phyloP scores from a whole-genome alignment of 2,113 vertebrate genomes.

The Ranitomeya variabilis region DNA sequence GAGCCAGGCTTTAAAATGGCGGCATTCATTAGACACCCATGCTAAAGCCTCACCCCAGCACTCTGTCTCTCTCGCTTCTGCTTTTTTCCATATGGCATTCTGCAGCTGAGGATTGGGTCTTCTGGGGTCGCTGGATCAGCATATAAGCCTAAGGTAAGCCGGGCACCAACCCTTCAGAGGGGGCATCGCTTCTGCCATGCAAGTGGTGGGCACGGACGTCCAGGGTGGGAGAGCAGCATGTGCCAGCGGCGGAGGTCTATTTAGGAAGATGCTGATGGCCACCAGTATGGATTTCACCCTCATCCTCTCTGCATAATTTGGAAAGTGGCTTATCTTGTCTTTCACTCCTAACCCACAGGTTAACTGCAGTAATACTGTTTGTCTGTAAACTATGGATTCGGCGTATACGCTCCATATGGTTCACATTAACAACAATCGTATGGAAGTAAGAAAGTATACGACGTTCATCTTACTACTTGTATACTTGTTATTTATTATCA shows the following conservation, averaged over 20 bases:
- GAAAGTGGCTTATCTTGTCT: not conserved
- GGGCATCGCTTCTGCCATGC: not conserved
- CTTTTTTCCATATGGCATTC: conserved; percentile 66
- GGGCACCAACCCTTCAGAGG: not conserved
- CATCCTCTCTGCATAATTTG: not conserved
- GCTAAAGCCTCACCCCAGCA: conserved; percentile 64
- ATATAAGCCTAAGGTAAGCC: conserved; percentile 63
- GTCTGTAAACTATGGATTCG: not conserved
- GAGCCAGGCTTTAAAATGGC: conserved; percentile 71
- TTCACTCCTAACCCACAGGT: not conserved
- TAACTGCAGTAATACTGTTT: not conserved
- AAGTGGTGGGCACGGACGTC: not conserved
- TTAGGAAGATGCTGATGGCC: not conserved
- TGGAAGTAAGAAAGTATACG: not conserved
- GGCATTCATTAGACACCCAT: conserved; percentile 65
- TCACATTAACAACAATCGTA: not conserved
- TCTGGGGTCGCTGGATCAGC: conserved; percentile 57
- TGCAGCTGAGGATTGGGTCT: conserved; percentile 61
- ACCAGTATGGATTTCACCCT: not conserved
- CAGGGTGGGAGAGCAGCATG: conserved; percentile 1
- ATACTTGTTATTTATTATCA: not conserved
- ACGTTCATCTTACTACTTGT: not conserved
- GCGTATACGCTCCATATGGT: not conserved
- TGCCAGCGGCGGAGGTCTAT: too few relatives aligned
- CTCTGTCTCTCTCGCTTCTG: conserved; percentile 60